A percentile compares a stretch with the other conserved stretches of the same genome.
Conservation (phyloP, 1,140 invertebrate species). For the Drosophila pandora region DNA sequence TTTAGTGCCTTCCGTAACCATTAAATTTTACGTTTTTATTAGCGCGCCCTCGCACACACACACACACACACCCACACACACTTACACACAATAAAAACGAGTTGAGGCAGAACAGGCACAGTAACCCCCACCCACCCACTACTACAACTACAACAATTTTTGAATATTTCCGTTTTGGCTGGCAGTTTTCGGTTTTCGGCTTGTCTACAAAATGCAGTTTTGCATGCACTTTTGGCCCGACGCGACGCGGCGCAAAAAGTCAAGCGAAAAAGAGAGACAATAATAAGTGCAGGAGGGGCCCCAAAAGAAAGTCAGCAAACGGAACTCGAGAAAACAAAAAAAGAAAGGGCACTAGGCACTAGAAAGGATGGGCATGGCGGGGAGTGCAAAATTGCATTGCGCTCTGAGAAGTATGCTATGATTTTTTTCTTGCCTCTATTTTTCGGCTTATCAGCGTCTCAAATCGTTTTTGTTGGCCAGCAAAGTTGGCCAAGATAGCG, state of each 20-base stretch:
- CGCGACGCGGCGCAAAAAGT: conserved; percentile 30
- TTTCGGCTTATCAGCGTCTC: conserved; percentile 60
- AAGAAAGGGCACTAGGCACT: conserved; percentile 7
- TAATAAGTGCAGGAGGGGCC: conserved; percentile 44
- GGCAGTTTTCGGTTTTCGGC: conserved; percentile 67
- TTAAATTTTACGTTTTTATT: conserved; percentile 83
- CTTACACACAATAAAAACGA: not conserved
- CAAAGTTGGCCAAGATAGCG: conserved; percentile 66
- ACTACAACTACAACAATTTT: conserved; percentile 65
- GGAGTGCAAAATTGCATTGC: conserved; percentile 58
- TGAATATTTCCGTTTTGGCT: conserved; percentile 80
- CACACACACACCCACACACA: conserved; percentile 17
- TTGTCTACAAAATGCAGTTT: conserved; percentile 80
- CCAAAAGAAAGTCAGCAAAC: conserved; percentile 18
- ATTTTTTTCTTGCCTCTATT: conserved; percentile 22
- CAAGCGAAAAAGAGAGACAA: conserved; percentile 43
- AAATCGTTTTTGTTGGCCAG: conserved; percentile 37
- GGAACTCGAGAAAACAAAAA: conserved; percentile 10
- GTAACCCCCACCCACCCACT: not conserved
- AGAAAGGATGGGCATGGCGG: conserved; percentile 21
- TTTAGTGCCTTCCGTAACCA: conserved; percentile 82
- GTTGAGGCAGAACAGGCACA: conserved; percentile 4
- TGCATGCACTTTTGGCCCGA: conserved; percentile 66
- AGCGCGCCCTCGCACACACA: conserved; percentile 56
- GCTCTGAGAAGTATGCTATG: conserved; percentile 44